Conservation (phyloP, 1,140 invertebrate species). For the Cydia strobilella region DNA sequence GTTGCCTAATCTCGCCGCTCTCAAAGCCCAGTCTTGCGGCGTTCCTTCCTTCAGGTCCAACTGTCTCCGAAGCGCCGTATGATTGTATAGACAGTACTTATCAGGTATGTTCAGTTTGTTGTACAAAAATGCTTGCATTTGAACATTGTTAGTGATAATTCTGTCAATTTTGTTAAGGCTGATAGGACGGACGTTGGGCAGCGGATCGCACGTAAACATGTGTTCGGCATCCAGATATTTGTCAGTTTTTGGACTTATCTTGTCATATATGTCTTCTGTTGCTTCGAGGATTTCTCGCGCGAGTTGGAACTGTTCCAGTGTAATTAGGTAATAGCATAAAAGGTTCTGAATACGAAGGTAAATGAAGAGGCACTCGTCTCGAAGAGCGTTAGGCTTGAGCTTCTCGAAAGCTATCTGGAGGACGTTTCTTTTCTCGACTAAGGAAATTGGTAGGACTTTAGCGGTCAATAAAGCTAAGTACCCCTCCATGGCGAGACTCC, state of each 20-base stretch:
- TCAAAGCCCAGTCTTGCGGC: conserved; percentile 83
- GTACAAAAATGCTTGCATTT: conserved; percentile 77
- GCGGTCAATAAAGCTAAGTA: conserved; percentile 61
- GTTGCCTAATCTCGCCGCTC: conserved; percentile 83
- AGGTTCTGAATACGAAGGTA: conserved; percentile 71
- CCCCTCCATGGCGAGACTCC: conserved; percentile 68
- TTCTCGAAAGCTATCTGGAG: conserved; percentile 59
- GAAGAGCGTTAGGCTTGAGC: conserved; percentile 54
- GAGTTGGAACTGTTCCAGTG: conserved; percentile 53
- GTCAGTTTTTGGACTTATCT: conserved; percentile 53
- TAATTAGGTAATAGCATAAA: conserved; percentile 70
- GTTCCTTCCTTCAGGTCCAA: conserved; percentile 81
- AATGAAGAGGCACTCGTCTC: conserved; percentile 66
- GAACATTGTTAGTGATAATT: conserved; percentile 76
- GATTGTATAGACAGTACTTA: conserved; percentile 82
- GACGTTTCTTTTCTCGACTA: conserved; percentile 62
- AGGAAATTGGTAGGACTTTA: conserved; percentile 60
- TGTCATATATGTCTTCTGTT: conserved; percentile 69
- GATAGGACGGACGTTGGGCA: conserved; percentile 54
- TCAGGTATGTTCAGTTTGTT: conserved; percentile 74
- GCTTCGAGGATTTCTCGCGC: conserved; percentile 63
- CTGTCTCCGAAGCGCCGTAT: conserved; percentile 82
- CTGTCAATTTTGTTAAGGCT: conserved; percentile 75
- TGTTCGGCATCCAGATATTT: conserved; percentile 67
- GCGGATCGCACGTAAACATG: conserved; percentile 57